Percentiles rank a stretch among this genome's conserved stretches.
Conservation (phyloP, 2,888 invertebrate species). For the Ametastegia equiseti region DNA sequence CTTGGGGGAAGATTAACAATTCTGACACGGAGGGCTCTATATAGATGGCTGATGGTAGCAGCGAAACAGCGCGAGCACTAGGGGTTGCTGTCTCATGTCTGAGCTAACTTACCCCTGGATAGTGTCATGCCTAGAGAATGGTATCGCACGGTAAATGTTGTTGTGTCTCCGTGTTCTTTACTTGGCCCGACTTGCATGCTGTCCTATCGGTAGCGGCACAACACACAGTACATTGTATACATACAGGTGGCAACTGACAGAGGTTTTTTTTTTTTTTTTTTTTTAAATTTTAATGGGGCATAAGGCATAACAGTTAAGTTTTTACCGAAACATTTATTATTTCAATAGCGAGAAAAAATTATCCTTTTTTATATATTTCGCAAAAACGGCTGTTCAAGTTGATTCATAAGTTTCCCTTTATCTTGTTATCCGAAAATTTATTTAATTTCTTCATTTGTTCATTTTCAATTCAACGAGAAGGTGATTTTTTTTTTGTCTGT, state of each 20-base stretch:
- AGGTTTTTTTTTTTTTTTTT: no score
- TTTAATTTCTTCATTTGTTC: neutral
- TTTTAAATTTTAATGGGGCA: conserved; percentile 25
- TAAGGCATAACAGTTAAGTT: conserved; percentile 25
- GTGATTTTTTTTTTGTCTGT: neutral
- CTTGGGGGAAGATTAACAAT: conserved; percentile 11
- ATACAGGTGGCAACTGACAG: conserved; percentile 62
- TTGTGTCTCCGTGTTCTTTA: conserved; percentile 74
- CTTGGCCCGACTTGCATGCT: conserved; percentile 76
- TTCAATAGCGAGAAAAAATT: no score
- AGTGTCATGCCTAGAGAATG: conserved; percentile 74
- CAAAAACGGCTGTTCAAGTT: neutral
- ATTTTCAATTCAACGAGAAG: neutral
- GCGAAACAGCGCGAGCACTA: conserved; percentile 47
- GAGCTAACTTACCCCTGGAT: conserved; percentile 75
- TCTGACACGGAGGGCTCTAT: conserved; percentile 13
- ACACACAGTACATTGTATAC: conserved; percentile 74
- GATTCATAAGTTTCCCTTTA: neutral
- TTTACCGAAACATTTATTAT: conserved; percentile 8
- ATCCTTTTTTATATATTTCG: conserved; percentile 33
- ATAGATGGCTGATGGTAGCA: conserved; percentile 42
- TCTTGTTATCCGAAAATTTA: neutral
- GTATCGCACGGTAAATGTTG: conserved; percentile 74
- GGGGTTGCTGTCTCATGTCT: conserved; percentile 71
- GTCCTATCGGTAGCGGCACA: conserved; percentile 75